Base-by-base conservation (phyloP, 2,888 invertebrate genomes). In the Metalampra italica region DNA sequence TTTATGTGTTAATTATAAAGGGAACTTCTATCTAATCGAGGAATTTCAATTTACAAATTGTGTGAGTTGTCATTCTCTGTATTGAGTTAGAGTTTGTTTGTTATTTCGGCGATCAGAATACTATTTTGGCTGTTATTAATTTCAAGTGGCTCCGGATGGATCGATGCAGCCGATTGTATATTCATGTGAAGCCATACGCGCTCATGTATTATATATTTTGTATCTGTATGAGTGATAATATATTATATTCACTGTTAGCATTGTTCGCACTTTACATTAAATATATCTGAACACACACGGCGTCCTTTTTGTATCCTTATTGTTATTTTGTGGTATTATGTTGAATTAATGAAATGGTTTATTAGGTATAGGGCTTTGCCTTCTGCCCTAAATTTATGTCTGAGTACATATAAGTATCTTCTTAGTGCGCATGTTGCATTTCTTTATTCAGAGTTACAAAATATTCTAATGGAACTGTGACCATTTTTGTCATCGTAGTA, bases 1-100 rank as follows among this genome's bases (percentile, higher is more conserved):
- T 87, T 85, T 77, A 75, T 75, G 75, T 80, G 80, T 82, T 83
- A 82, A 85, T 82, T 76, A 87, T 87, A 84, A 87, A 88, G 86
- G 62, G 64, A 65, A 66, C 62, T 5, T 39, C 22, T 14, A 11
- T 42, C 34, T 34, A 34, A 34, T 43, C 43, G 43, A 7, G 22
- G 43, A 9, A 34, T 34, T 43, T 64, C 64, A 64, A 65, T 66
- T 68, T 65, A 57, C 59, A 62, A 62, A 65, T 64, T 62, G 60
- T 61, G 55, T 50, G 11, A 9, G 4, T 7, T 34, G 43, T 42
- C 42, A 42, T 14, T 11, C 29, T 47, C 32, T 56, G 53, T 63
- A 60, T 22, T 70, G 65, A 66, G n/a, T 41, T 13, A 40, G 9
- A n/a, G 41, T 41, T 41, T 14, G 29, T n/a, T 41, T 68, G 68